A percentile compares a stretch with the other conserved stretches of the same genome.
Conservation (phyloP, 2,113 vertebrate species). For the Emydura subglobosa region DNA sequence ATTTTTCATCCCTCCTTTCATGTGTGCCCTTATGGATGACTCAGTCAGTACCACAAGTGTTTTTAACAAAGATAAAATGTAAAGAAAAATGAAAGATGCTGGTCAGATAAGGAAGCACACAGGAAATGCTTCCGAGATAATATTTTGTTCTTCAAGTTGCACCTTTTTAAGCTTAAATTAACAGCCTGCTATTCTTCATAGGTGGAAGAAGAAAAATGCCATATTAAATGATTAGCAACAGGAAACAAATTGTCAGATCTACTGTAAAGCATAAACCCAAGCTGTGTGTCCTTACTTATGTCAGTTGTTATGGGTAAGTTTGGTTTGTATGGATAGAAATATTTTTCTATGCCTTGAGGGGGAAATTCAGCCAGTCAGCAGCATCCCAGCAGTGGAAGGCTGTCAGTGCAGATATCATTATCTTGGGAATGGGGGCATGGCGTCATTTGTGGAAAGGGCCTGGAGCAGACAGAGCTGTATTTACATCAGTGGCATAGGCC, state of each 20-base stretch:
- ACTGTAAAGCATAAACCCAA: slow-evolving; percentile 5
- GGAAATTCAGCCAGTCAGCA: neutral
- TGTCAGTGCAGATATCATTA: neutral
- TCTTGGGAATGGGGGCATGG: neutral
- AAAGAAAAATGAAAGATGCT: slow-evolving; percentile 74
- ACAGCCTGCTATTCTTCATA: slow-evolving; percentile 10
- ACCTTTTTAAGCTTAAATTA: slow-evolving; percentile 54
- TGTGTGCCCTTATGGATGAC: slow-evolving; percentile 77
- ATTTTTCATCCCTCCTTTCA: slow-evolving; percentile 81
- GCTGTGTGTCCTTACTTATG: neutral
- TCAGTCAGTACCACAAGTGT: slow-evolving; percentile 70
- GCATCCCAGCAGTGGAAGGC: neutral
- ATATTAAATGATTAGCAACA: slow-evolving; percentile 46
- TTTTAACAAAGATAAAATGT: slow-evolving; percentile 77
- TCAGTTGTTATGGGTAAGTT: neutral
- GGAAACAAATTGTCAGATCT: slow-evolving; percentile 21
- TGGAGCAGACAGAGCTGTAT: neutral
- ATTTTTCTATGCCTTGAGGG: neutral
- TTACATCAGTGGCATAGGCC: neutral
- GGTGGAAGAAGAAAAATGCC: slow-evolving; percentile 33
- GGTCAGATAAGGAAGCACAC: slow-evolving; percentile 68
- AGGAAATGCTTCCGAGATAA: slow-evolving; percentile 69
- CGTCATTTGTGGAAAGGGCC: neutral
- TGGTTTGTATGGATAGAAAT: neutral
- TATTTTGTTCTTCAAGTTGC: neutral